Percentiles rank a stretch among this genome's conserved stretches.
These are phyloP conservation scores for Cossypha dichroa DNA, from an alignment of 2,797 vertebrate genomes.

Conservation along the genomic window DNA sequence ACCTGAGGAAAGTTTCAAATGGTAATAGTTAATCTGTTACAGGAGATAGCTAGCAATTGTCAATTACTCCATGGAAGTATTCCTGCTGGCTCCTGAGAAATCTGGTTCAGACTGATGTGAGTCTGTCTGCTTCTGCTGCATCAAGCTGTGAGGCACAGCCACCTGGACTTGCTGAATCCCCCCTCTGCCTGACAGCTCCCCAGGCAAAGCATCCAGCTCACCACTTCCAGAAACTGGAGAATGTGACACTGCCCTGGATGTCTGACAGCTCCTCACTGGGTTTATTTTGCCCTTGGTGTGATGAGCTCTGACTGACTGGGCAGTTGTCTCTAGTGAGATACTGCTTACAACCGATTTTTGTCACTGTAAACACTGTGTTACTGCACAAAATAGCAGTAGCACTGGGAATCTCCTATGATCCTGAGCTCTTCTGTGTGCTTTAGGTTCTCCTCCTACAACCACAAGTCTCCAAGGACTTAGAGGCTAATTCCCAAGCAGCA, in stretches of 20 bases:
- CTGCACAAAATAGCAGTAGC: not conserved
- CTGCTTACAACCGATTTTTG: not conserved
- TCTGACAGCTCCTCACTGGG: not conserved
- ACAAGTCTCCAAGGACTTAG: not conserved
- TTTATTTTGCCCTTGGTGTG: not conserved
- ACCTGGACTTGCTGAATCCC: not conserved
- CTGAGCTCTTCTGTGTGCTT: not conserved
- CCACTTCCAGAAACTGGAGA: not conserved
- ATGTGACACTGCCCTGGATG: not conserved
- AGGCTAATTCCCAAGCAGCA: not conserved
- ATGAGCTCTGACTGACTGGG: not conserved
- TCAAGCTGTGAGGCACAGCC: not conserved
- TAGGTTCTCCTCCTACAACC: not conserved
- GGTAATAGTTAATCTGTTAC: not conserved
- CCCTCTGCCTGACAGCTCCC: not conserved
- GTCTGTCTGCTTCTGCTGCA: not conserved
- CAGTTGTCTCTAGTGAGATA: not conserved
- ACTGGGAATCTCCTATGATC: not conserved
- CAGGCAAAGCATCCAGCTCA: not conserved
- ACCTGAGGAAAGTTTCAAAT: not conserved
- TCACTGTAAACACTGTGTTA: not conserved
- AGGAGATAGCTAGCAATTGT: not conserved
- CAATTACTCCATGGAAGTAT: not conserved
- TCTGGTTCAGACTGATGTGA: accelerated
- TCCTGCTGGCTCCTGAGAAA: not conserved